phyloP scores from a whole-genome alignment of 2,888 invertebrate species.

The Stenotaenia linearis region DNA sequence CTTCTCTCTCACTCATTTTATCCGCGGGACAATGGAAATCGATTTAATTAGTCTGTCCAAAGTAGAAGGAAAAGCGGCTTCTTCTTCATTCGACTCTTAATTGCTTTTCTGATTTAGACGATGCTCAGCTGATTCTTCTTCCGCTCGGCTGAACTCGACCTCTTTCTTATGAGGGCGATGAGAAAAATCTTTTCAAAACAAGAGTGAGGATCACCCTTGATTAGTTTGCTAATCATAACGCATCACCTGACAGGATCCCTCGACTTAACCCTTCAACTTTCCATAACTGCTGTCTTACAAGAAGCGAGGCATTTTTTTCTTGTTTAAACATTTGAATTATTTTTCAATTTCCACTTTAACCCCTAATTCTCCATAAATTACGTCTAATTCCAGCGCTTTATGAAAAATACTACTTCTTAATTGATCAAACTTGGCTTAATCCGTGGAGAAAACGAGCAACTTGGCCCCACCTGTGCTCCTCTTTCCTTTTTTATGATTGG shows the following conservation, averaged over 20 bases:
- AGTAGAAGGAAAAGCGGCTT: background rate
- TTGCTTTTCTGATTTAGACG: background rate
- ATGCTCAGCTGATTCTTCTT: background rate
- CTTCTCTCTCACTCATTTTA: background rate
- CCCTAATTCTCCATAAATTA: background rate
- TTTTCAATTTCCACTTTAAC: background rate
- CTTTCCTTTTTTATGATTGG: background rate
- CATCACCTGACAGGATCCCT: background rate
- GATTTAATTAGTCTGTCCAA: background rate
- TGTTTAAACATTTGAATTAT: background rate
- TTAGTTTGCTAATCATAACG: background rate
- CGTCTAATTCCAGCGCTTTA: background rate
- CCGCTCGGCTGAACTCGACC: background rate
- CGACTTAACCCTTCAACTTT: background rate
- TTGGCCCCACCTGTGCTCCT: background rate
- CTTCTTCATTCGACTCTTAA: background rate
- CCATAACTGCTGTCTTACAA: background rate
- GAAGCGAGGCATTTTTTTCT: no score
- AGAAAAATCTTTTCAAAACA: background rate
- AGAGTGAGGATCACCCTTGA: background rate
- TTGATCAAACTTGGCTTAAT: background rate
- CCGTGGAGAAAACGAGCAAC: background rate
- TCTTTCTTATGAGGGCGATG: background rate
- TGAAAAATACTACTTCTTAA: background rate
- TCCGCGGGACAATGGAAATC: background rate